phyloP scores from a whole-genome alignment of 2,888 invertebrate species.

The Melieria crassipennis region DNA sequence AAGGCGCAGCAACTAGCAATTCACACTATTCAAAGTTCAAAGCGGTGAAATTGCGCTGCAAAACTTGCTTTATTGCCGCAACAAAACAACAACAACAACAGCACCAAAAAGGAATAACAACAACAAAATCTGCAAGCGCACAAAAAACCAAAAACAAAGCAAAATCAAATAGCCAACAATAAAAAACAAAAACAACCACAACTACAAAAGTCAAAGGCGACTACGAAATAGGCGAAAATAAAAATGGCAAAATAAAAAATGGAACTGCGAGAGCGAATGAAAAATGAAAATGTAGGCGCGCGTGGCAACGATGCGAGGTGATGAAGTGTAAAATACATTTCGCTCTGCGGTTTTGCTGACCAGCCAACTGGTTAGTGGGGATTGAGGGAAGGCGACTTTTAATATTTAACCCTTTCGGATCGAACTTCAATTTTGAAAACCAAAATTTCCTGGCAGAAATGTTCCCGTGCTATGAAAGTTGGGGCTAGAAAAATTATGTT shows the following conservation, averaged over 20 bases:
- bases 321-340: slow-evolving; percentile 36
- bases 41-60: slow-evolving; percentile 15
- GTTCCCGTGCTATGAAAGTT: too few species aligned
- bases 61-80: slow-evolving; percentile 7
- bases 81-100: background rate
- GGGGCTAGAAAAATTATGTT: too few species aligned
- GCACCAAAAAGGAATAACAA: background rate
- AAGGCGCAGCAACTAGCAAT: slow-evolving; percentile 31
- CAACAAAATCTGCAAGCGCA: background rate
- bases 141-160: background rate
- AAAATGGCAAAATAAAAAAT: slow-evolving; percentile 7
- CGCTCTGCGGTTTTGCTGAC: slow-evolving; percentile 19
- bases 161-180: background rate
- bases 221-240: slow-evolving; percentile 1
- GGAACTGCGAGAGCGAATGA: slow-evolving; percentile 20
- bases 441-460: too few species aligned
- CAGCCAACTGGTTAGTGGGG: background rate
- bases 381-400: too few species aligned
- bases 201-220: slow-evolving; percentile 11
- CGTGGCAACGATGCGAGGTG: slow-evolving; percentile 13
- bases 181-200: slow-evolving; percentile 4
- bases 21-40: slow-evolving; percentile 10
- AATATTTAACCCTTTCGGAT: too few species aligned
- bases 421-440: too few species aligned
- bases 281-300: background rate